Evolutionary conservation across 2,113 vertebrate genomes (phyloP).

Genomic region (Rhinogobius similis): DNA sequence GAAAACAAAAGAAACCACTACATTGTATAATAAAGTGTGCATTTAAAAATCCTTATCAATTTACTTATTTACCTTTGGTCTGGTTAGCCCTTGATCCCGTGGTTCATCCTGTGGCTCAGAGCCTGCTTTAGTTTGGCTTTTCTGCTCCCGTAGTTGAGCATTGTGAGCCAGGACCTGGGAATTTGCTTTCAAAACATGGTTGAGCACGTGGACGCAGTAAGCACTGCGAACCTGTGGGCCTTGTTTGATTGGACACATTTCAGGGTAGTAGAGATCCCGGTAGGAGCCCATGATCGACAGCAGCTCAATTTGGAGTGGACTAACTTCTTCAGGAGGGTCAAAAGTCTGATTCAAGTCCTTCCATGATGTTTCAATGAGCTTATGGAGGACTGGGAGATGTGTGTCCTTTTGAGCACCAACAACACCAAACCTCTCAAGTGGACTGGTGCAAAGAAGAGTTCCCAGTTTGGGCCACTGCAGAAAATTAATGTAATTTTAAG

Average conservation of each 20-base stretch:
- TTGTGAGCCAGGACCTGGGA: slow-evolving; percentile 89
- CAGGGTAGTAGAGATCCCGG: slow-evolving; percentile 87
- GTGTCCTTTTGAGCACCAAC: slow-evolving; percentile 67
- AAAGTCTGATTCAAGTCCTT: slow-evolving; percentile 76
- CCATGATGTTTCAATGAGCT: slow-evolving; percentile 83
- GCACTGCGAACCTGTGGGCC: slow-evolving; percentile 82
- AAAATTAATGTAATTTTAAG: background rate
- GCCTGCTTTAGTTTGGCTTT: slow-evolving; percentile 56
- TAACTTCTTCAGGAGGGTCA: slow-evolving; percentile 58
- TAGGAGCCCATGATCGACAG: slow-evolving; percentile 91
- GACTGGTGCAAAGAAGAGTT: slow-evolving; percentile 76
- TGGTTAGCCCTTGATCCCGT: slow-evolving; percentile 93
- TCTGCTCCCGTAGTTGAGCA: slow-evolving; percentile 74
- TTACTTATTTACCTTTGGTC: slow-evolving; percentile 86
- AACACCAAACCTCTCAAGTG: slow-evolving; percentile 74
- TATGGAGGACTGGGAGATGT: slow-evolving; percentile 82
- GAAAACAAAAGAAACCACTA: background rate
- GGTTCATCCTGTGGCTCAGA: slow-evolving; percentile 74
- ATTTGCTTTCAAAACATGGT: slow-evolving; percentile 95
- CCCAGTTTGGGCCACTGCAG: slow-evolving; percentile 88
- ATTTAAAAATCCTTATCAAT: background rate
- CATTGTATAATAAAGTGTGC: background rate
- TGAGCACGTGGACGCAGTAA: slow-evolving; percentile 92
- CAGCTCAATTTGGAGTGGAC: slow-evolving; percentile 86
- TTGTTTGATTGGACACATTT: slow-evolving; percentile 78